These are phyloP conservation scores for Chalcis sispes DNA, from an alignment of 2,888 invertebrate genomes.

Conservation along the genomic window DNA sequence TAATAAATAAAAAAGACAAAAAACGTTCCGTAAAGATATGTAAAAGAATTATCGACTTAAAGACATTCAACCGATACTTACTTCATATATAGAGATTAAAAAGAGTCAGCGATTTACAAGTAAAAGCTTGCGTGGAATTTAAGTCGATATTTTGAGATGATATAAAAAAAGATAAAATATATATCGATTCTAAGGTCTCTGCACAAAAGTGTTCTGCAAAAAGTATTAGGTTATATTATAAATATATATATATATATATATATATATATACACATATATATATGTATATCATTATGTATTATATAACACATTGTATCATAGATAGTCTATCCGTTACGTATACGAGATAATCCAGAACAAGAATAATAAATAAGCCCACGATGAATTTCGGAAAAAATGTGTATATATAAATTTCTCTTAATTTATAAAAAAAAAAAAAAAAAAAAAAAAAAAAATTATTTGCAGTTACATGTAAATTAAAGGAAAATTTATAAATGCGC, in stretches of 20 bases:
- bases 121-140: too few species aligned
- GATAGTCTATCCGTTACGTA: constrained; percentile 44
- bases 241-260: too few species aligned
- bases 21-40: background rate
- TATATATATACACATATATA: too few species aligned
- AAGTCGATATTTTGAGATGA: constrained; percentile 7
- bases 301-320: constrained; percentile 48
- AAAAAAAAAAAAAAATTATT: background rate
- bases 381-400: constrained; percentile 4
- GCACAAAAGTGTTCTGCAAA: constrained; percentile 52
- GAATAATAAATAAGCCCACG: background rate
- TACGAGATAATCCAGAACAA: constrained; percentile 20
- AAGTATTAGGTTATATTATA: constrained; percentile 52
- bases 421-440: background rate
- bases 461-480: background rate
- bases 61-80: constrained; percentile 1
- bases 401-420: constrained; percentile 27
- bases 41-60: background rate
- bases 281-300: constrained; percentile 40
- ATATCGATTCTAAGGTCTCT: constrained; percentile 48
- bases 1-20: background rate
- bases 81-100: constrained; percentile 1
- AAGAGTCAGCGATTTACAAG: background rate
- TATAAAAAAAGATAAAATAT: constrained; percentile 7
- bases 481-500: constrained; percentile 42